These are phyloP conservation scores for Megalops cyprinoides DNA, from an alignment of 2,797 vertebrate genomes.

Conservation along the genomic window DNA sequence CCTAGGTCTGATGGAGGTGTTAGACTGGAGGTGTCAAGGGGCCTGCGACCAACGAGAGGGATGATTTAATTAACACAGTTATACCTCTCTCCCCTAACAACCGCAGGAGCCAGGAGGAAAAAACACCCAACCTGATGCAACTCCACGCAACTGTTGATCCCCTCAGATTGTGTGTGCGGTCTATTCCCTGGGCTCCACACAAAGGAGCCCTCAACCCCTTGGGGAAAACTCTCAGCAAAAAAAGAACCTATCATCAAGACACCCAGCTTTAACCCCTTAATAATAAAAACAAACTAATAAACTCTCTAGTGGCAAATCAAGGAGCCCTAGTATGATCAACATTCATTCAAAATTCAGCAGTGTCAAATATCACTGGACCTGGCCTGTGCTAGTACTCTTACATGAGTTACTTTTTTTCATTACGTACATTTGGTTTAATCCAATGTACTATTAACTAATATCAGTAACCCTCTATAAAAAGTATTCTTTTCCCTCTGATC, in stretches of 20 bases:
- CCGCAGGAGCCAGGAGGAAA: slow-evolving; percentile 63
- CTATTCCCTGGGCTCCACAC: slow-evolving; percentile 38
- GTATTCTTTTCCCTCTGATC: background rate
- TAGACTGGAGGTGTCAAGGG: too few relatives aligned
- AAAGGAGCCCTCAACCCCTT: background rate
- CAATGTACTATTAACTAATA: background rate
- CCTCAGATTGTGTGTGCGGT: slow-evolving; percentile 56
- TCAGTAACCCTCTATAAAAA: background rate
- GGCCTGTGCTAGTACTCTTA: background rate
- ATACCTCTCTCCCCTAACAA: slow-evolving; percentile 32
- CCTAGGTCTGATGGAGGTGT: background rate
- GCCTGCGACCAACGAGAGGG: background rate
- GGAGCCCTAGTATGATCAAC: background rate
- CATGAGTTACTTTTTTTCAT: background rate
- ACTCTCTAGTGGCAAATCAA: background rate
- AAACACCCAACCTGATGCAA: slow-evolving; percentile 78
- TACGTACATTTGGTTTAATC: background rate
- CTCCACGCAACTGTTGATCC: slow-evolving; percentile 71
- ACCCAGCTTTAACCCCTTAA: background rate
- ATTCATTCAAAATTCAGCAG: background rate
- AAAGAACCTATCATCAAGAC: background rate
- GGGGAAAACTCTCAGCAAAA: background rate
- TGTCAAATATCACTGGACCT: background rate
- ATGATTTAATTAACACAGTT: slow-evolving; percentile 80
- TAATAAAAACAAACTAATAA: slow-evolving; percentile 6